These are phyloP conservation scores for Daubentonia madagascariensis DNA, from an alignment of 2,113 vertebrate species.

Conservation along the genomic window DNA sequence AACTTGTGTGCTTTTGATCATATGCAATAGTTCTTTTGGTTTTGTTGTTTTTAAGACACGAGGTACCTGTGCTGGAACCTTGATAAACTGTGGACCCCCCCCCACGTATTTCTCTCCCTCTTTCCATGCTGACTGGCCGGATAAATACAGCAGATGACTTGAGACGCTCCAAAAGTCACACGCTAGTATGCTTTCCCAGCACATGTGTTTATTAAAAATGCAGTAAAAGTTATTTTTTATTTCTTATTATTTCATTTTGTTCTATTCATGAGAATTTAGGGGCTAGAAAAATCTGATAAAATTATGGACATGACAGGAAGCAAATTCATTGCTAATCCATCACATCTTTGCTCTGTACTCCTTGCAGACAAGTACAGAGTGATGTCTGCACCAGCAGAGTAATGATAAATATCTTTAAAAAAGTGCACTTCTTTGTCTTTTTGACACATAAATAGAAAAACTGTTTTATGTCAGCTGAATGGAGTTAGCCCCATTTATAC, in stretches of 20 bases:
- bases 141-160: not conserved
- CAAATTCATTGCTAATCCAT: slow-evolving; percentile 14
- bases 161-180: not conserved
- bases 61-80: fast-evolving
- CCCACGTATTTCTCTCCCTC: not conserved
- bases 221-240: not conserved
- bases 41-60: not conserved
- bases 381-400: not conserved
- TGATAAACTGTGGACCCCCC: not conserved
- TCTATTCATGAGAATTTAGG: slow-evolving; percentile 29
- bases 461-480: slow-evolving; percentile 9
- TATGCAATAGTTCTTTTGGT: not conserved
- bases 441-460: slow-evolving; percentile 40
- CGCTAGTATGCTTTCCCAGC: not conserved
- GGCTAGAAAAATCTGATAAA: slow-evolving; percentile 5
- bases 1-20: not conserved
- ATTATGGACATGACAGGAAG: not conserved
- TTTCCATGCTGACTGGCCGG: not conserved
- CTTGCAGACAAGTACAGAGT: not conserved
- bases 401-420: slow-evolving; percentile 57
- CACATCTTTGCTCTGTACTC: not conserved
- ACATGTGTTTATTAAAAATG: not conserved
- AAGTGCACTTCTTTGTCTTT: slow-evolving; percentile 17
- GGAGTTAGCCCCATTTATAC: not conserved
- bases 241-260: not conserved